Evolutionary conservation across 1,140 invertebrate species (phyloP), one percentile per base, ranked within the genome.

Genomic region (Drosophila lacertosa): DNA sequence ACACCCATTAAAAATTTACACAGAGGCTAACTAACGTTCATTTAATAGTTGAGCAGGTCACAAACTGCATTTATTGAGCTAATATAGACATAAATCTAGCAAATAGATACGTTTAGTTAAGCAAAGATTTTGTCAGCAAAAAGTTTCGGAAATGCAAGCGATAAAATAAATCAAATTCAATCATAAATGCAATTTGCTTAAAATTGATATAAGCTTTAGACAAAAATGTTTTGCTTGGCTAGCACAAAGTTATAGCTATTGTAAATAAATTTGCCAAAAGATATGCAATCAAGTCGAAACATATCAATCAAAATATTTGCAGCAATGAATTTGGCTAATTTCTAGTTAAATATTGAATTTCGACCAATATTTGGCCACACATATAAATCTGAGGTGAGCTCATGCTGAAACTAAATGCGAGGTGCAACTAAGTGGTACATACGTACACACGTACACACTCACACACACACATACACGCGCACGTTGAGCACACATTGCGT

Each of bases 91-190:
- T 7, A 16, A 15, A 26, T 26, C 37, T 39, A 3, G 7, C 11
- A 33, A n/a, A n/a, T 33, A 53, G 22, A 22, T 22, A 20, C 48
- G 20, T n/a, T 2, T 10, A 53, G 6, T 7, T 4, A 10, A 0
- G n/a, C 16, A 24, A 24, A 20, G 3, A 39, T 37, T 15, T 11
- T 22, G 50, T 37, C 20, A 53, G 33, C 33, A 37, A 1, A 18
- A 33, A 9, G 20, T 24, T 48, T 7, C n/a, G 15, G 20, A 20
- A 39, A 40, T 7, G 45, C 44, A 29, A 24, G 44, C 45, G 37
- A 59, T 44, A 16, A 63, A 63, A 54, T 47, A 47, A 68, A 68
- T 53, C 58, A 63, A 63, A 29, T 20, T 26, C n/a, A 10, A 63
- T 53, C n/a, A 10, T n/a, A 42, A 53, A 39, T 37, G 32, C 39